A percentile compares a stretch with the other conserved stretches of the same genome.
These are phyloP conservation scores for Fukomys damarensis DNA, from an alignment of 2,113 vertebrate species.

Conservation along the genomic window DNA sequence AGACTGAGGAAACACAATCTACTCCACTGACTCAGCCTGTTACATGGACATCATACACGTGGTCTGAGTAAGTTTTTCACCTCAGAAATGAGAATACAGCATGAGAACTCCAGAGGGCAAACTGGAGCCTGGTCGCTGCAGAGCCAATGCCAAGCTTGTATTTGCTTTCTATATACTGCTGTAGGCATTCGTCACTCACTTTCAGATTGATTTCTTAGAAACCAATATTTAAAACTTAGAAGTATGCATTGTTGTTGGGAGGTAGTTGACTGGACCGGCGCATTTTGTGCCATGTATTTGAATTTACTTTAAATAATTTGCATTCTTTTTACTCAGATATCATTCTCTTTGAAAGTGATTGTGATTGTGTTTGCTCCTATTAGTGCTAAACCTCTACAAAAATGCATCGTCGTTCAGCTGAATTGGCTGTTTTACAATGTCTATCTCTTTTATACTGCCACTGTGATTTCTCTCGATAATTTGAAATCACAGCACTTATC, in stretches of 20 bases:
- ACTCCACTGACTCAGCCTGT: fast-evolving
- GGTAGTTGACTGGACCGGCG: not conserved
- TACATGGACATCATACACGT: fast-evolving
- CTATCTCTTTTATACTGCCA: not conserved
- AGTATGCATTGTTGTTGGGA: not conserved
- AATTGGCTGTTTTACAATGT: not conserved
- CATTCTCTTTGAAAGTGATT: not conserved
- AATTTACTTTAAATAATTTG: constrained; percentile 24
- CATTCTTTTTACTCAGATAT: not conserved
- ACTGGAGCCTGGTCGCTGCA: not conserved
- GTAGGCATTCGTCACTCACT: no score
- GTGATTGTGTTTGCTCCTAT: not conserved
- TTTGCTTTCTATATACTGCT: fast-evolving
- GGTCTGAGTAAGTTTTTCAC: no score
- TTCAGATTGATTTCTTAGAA: not conserved
- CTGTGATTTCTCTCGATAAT: not conserved
- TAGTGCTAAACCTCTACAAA: not conserved
- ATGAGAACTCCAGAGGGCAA: fast-evolving
- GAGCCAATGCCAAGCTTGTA: not conserved
- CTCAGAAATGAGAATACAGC: not conserved
- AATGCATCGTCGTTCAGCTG: not conserved
- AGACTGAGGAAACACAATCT: not conserved
- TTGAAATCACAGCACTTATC: not conserved
- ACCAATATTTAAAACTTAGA: not conserved
- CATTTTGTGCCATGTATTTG: not conserved